A percentile compares a stretch with the other conserved stretches of the same genome.
These are phyloP conservation scores for Epinotia demarniana DNA, from an alignment of 2,888 invertebrate genomes.

Conservation along the genomic window DNA sequence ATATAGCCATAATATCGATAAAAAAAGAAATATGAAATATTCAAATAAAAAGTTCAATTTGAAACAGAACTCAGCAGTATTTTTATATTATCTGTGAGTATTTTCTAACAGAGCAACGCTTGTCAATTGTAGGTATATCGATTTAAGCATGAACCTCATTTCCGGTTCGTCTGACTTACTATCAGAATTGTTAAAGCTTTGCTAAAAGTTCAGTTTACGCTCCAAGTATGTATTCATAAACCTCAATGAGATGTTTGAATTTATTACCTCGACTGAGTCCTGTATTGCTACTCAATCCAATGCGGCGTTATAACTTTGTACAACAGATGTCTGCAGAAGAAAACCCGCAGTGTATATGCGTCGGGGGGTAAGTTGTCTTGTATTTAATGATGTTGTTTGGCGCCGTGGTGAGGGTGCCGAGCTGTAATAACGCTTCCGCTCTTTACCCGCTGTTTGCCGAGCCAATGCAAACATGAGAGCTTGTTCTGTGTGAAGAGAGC, in stretches of 20 bases:
- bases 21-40: background rate
- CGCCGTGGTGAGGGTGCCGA: slow-evolving; percentile 55
- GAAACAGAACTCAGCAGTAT: background rate
- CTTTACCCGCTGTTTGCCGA: slow-evolving; percentile 76
- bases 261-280: slow-evolving; percentile 8
- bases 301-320: slow-evolving; percentile 28
- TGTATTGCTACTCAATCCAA: slow-evolving; percentile 39
- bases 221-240: slow-evolving; percentile 54
- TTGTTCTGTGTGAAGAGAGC: slow-evolving; percentile 56
- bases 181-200: slow-evolving; percentile 65
- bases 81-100: background rate
- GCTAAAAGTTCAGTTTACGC: slow-evolving; percentile 61
- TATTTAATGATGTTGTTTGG: slow-evolving; percentile 41
- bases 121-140: slow-evolving; percentile 17
- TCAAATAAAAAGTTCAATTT: background rate
- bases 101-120: slow-evolving; percentile 32
- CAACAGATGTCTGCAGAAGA: accelerated
- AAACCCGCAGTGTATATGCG: slow-evolving; percentile 49
- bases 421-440: slow-evolving; percentile 79
- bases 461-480: slow-evolving; percentile 74
- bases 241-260: slow-evolving; percentile 38
- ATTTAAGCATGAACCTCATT: slow-evolving; percentile 51
- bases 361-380: slow-evolving; percentile 18
- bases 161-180: slow-evolving; percentile 60
- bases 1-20: no score